Conservation (phyloP, 1,140 invertebrate species). For the Drosophila suzukii region DNA sequence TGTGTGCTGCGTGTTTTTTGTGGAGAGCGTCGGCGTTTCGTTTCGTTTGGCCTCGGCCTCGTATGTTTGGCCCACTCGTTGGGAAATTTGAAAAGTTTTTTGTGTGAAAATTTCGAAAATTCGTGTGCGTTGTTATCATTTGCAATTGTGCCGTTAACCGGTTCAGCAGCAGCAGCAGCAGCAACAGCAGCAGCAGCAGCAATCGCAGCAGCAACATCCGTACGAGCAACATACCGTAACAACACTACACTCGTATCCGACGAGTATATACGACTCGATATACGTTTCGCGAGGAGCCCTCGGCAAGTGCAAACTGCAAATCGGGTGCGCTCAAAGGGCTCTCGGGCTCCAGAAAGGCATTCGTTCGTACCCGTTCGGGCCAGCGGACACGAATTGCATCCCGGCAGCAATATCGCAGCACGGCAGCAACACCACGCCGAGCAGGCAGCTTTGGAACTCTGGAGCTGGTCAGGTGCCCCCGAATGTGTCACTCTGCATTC, state of each 20-base stretch:
- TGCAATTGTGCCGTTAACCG: conserved; percentile 83
- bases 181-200: conserved; percentile 17
- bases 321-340: conserved; percentile 63
- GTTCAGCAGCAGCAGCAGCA: conserved; percentile 47
- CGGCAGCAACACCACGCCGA: conserved; percentile 25
- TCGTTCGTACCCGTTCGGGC: conserved; percentile 12
- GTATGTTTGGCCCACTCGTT: conserved; percentile 33
- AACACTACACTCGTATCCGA: too few species aligned
- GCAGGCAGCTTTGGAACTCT: conserved; percentile 35
- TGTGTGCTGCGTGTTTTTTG: background rate
- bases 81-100: conserved; percentile 78
- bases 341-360: conserved; percentile 16
- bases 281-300: background rate
- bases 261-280: background rate
- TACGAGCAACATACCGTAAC: background rate
- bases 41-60: conserved; percentile 13
- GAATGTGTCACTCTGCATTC: conserved; percentile 83
- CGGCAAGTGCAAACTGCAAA: conserved; percentile 33
- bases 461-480: conserved; percentile 54
- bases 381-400: conserved; percentile 30
- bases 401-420: conserved; percentile 12
- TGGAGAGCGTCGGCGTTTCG: conserved; percentile 22
- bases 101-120: conserved; percentile 83
- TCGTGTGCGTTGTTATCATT: conserved; percentile 76
- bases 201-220: conserved; percentile 1